Base-by-base conservation (phyloP, 2,113 vertebrate species). In the Gymnogyps californianus region DNA sequence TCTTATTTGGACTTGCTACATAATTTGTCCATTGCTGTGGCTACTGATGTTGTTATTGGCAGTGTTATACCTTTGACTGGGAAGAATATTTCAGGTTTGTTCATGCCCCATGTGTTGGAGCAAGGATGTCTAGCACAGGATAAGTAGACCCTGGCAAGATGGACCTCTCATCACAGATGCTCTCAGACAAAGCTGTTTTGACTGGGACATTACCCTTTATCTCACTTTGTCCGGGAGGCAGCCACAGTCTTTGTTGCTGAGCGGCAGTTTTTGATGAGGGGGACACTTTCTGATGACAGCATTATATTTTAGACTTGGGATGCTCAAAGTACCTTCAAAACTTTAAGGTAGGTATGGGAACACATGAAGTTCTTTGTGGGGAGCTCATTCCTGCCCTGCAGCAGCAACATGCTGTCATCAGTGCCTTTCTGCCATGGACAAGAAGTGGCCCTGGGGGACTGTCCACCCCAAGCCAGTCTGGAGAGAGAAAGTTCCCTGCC, bases 351-450 rank as follows among this genome's bases (percentile, higher is more conserved):
- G 22, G 4, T 79, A 54, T 29, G 9, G 47, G 16, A 93, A 71
- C 7, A 32, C 9, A 20, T 0, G 0, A 69, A 77, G 13, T 29
- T 85, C 12, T 69, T 80, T 40, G 36, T 31, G 18, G 16, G 4
- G 7, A 58, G 7, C 2, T 92, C 21, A 28, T 82, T 84, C 2
- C 2, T 83, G 29, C 11, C 61, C 26, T 65, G 31, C n/a, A 80
- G 49, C 38, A 87, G 15, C 62, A 90, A 26, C 21, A 26, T 22
- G 11, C 11, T 32, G 24, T 67, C 16, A 38, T 59, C 62, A 72
- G 17, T 59, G 36, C 24, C 28, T 71, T 89, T 83, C 52, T 86
- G 19, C 25, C 44, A 24, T 7, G 20, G 49, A 51, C 9, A 90
- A 51, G 42, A 88, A 83, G 17, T 42, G 47, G 20, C 15, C 22